Evolutionary conservation across 2,888 invertebrate genomes (phyloP).

Genomic region (Melanchra persicariae): DNA sequence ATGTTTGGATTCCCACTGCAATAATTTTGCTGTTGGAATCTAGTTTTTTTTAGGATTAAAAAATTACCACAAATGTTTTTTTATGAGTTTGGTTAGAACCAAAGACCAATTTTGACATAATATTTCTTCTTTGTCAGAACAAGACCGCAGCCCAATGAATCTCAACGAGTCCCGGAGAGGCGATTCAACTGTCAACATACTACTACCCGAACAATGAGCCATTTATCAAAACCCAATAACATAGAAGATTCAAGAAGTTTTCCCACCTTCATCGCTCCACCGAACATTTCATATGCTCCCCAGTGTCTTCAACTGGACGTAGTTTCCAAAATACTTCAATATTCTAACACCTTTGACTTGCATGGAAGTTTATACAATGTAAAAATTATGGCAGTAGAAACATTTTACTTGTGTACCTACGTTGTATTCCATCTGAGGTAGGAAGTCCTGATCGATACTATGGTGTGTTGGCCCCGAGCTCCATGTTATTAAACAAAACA

Average conservation of each 20-base stretch:
- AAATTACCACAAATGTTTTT: no score
- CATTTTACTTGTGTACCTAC: constrained; percentile 16
- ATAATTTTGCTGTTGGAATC: no score
- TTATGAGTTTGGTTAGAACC: no score
- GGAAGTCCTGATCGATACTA: constrained; percentile 16
- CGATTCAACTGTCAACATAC: no score
- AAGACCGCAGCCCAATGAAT: no score
- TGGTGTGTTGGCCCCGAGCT: constrained; percentile 2
- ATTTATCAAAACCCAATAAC: not conserved
- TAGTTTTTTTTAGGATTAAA: no score
- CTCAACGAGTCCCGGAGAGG: not conserved
- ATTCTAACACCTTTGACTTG: constrained; percentile 6
- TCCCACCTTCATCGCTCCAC: no score
- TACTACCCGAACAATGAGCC: not conserved
- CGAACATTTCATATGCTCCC: not conserved
- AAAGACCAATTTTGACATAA: no score
- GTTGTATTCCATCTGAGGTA: constrained; percentile 11
- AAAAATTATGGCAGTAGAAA: constrained; percentile 16
- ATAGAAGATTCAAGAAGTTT: not conserved
- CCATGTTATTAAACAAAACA: constrained; percentile 21
- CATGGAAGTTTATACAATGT: not conserved
- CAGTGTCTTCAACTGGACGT: not conserved
- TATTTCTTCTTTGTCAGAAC: no score
- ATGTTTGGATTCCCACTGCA: no score
- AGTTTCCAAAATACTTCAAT: constrained; percentile 17